Percentiles rank a stretch among this genome's conserved stretches.
These are phyloP conservation scores for Ceratosolen solmsi DNA, from an alignment of 1,140 invertebrate species.

Conservation along the genomic window DNA sequence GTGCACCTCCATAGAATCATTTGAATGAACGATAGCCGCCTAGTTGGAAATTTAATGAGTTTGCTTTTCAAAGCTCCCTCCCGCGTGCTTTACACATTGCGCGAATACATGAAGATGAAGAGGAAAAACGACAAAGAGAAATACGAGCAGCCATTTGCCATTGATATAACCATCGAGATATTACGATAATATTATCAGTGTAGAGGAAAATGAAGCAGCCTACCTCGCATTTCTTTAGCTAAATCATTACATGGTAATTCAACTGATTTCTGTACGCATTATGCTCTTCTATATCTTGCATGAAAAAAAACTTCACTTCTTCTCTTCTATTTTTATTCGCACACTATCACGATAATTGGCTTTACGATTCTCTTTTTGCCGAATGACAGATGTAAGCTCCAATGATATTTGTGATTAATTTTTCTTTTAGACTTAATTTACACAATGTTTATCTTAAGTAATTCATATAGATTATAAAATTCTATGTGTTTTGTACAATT, in stretches of 20 bases:
- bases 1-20: constrained; percentile 61
- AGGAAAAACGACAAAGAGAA: neutral
- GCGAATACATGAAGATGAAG: neutral
- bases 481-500: too few relatives aligned
- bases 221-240: neutral
- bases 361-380: neutral
- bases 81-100: neutral
- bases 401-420: too few relatives aligned
- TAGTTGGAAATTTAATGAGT: constrained; percentile 68
- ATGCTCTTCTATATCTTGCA: constrained; percentile 21
- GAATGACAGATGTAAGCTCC: neutral
- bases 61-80: constrained; percentile 56
- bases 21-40: constrained; percentile 61
- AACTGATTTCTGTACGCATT: neutral
- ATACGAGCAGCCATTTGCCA: neutral
- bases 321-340: neutral
- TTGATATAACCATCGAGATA: constrained; percentile 9
- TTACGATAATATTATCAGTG: neutral
- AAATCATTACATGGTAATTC: constrained; percentile 48
- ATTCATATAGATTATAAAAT: too few relatives aligned
- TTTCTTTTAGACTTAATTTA: neutral
- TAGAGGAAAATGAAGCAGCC: neutral
- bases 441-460: neutral
- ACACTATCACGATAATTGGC: too few relatives aligned
- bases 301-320: constrained; percentile 33